Evolutionary conservation across 2,888 invertebrate genomes (phyloP).

Genomic region (Ichneumon xanthorius): DNA sequence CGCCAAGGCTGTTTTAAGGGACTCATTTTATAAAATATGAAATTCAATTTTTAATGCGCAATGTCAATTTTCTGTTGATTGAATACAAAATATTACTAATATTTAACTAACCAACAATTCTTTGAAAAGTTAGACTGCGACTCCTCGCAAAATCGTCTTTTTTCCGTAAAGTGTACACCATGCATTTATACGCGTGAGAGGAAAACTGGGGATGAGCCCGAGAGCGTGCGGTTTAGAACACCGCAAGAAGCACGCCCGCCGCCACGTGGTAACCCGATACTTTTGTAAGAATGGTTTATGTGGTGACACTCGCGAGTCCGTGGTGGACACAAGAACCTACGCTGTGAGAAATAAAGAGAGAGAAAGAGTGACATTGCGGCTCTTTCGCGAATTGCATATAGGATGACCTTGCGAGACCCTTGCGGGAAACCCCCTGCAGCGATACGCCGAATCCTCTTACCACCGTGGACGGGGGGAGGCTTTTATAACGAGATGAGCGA

Average conservation of each 20-base stretch:
- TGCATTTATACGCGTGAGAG: constrained; percentile 19
- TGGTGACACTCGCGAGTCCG: constrained; percentile 81
- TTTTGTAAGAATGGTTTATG: constrained; percentile 82
- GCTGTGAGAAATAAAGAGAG: constrained; percentile 29
- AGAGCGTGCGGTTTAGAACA: constrained; percentile 30
- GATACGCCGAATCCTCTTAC: constrained; percentile 80
- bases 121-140: not conserved
- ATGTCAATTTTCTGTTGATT: not conserved
- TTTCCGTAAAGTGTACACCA: not conserved
- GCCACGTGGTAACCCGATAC: constrained; percentile 80
- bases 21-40: not conserved
- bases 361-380: not conserved
- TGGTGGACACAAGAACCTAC: constrained; percentile 76
- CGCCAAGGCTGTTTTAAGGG: not conserved
- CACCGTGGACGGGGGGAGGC: constrained; percentile 39
- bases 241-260: constrained; percentile 62
- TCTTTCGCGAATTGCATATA: constrained; percentile 56
- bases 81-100: not conserved
- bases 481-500: constrained; percentile 73
- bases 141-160: not conserved
- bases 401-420: constrained; percentile 71
- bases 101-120: not conserved
- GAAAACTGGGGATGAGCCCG: constrained; percentile 10
- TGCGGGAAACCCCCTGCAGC: constrained; percentile 77
- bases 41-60: not conserved